A percentile compares a stretch with the other conserved stretches of the same genome.
Evolutionary conservation across 1,140 invertebrate species (phyloP).

Genomic region (Drosophila sp.): DNA sequence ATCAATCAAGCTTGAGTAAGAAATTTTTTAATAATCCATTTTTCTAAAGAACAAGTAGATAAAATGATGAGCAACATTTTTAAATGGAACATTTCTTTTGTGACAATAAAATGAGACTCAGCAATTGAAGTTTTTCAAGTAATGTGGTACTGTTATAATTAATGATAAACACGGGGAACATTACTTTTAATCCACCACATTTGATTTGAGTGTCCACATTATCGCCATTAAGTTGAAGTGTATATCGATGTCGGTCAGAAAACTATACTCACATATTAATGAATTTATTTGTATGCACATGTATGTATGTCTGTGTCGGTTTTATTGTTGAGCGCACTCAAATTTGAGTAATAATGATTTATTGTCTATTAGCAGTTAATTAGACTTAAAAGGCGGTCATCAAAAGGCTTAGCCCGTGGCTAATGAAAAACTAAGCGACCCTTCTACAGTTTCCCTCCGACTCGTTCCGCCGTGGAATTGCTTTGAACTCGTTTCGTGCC

Average conservation of each 20-base stretch:
- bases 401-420: constrained; percentile 70
- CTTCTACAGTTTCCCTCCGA: background rate
- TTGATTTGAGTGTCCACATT: too few species aligned
- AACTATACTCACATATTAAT: constrained; percentile 38
- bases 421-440: constrained; percentile 76
- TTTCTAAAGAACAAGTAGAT: too few species aligned
- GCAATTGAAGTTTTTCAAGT: too few species aligned
- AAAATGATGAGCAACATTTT: too few species aligned
- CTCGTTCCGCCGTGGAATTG: constrained; percentile 18
- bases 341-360: constrained; percentile 83
- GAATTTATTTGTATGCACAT: constrained; percentile 63
- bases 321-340: constrained; percentile 55
- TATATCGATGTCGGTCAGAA: constrained; percentile 19
- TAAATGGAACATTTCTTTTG: too few species aligned
- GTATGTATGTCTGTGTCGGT: constrained; percentile 25
- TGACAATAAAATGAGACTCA: too few species aligned
- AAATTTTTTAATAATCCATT: too few species aligned
- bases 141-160: too few species aligned
- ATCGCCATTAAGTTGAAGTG: constrained; percentile 6
- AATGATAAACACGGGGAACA: too few species aligned
- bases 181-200: too few species aligned
- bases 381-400: constrained; percentile 78
- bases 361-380: constrained; percentile 82
- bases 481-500: constrained; percentile 77
- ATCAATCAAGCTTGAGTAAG: too few species aligned